Base-by-base conservation (phyloP, 2,797 vertebrate species). In the Numenius phaeopus region DNA sequence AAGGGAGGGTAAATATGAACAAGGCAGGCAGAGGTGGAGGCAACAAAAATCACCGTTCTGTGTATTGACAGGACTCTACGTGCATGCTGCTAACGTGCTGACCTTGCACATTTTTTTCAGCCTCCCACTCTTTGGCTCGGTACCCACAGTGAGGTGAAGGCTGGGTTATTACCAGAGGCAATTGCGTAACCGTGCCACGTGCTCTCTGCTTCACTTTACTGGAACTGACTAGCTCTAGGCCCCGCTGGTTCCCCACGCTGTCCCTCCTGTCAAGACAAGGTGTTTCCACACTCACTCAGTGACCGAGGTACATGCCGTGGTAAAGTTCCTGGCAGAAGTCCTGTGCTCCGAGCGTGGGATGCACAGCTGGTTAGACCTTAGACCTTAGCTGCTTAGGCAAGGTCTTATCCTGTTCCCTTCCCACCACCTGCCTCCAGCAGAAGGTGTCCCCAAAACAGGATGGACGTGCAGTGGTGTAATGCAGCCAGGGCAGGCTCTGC, bases 101-200 rank as follows among this genome's bases (percentile, higher is more conserved):
- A 54, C 26, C 70, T 82, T 9, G 73, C 73, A 89, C 40, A 91
- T 88, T 77, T 87, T 83, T 93, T 89, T 84, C 72, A 94, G 59
- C 67, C 83, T 96, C 84, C 40, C 84, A 49, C 62, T 69, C 72
- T 72, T 78, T 94, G 93, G 54, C 83, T 95, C 70, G 17, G 46
- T 87, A 52, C 62, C 73, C 87, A 42, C 0, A 1, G 75, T 27
- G 89, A 92, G 62, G 87, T 69, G 71, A 90, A 87, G 58, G 81
- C 54, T 90, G 65, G 37, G 61, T 88, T 92, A 84, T 82, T 84
- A 78, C 64, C 39, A 3, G 37, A 75, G 70, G 44, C 54, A 72
- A 50, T 76, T 92, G 87, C 87, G 50, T 69, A 96, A 94, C 50
- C 10, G 8, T 49, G 49, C 70, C 86, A 84, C 46, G 23, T 71